Base-by-base conservation (phyloP, 2,113 vertebrate species). In the Platichthys flesus region DNA sequence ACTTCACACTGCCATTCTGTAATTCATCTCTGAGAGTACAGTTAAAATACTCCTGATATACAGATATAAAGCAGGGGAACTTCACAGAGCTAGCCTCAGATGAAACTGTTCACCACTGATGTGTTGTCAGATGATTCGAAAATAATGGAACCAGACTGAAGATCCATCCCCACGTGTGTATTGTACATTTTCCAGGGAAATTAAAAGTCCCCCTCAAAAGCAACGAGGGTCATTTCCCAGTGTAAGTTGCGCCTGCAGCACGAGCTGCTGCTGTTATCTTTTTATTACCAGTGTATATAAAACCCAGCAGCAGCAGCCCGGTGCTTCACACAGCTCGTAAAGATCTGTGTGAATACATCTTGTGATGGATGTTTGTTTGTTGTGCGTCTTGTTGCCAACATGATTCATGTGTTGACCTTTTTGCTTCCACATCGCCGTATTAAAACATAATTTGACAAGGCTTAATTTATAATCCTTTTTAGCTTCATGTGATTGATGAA, bases 351-450 rank as follows among this genome's bases (percentile, higher is more conserved):
- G 14, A 21, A 12, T 3, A 51, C 4, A 51, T 16, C 47, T 10
- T 18, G 15, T 31, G 57, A 80, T 21, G 59, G 31, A 59, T 71
- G 42, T 1, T 28, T 16, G 12, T 77, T 72, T 2, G 15, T 66
- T 86, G 68, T 71, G 49, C 67, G 24, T 49, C 55, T 49, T 42
- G 65, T 71, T 23, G 10, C 49, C 59, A 18, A 56, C 8, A n/a
- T 28, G 66, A 79, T 81, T 71, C 56, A 18, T 64, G 68, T 3
- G 26, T 26, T 67, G 71, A 77, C 59, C 71, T 79, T 77, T 31
- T 82, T 66, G 61, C 55, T 18, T 61, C 65, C 1, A 20, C 1
- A 3, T 71, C 59, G 24, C 28, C 0, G 9, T 20, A 49, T 67
- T 83, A 83, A 49, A 70, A 85, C 83, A 14, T 64, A 26, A 23